Percentiles rank a stretch among this genome's conserved stretches.
Conservation (phyloP, 2,797 vertebrate genomes). For the Xenopus petersii region DNA sequence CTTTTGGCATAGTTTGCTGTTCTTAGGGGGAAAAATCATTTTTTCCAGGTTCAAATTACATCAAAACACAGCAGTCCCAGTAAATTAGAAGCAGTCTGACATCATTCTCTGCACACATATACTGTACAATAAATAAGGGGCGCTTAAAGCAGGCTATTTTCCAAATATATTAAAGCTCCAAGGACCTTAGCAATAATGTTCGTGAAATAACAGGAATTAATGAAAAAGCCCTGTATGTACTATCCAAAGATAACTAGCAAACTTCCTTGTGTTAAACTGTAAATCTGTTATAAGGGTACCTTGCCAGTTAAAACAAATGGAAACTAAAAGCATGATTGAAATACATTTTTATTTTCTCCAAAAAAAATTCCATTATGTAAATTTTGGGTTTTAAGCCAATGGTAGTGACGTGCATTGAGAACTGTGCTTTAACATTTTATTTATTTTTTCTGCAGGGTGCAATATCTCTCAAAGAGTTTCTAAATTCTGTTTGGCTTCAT, state of each 20-base stretch:
- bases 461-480: slow-evolving; percentile 1
- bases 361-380: slow-evolving; percentile 23
- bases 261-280: slow-evolving; percentile 64
- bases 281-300: slow-evolving; percentile 62
- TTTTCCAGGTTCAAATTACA: neutral
- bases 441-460: neutral
- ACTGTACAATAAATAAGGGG: slow-evolving; percentile 38
- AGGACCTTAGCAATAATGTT: slow-evolving; percentile 51
- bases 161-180: slow-evolving; percentile 38
- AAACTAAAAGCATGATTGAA: slow-evolving; percentile 56
- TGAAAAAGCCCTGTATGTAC: slow-evolving; percentile 55
- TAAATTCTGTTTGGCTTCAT: too few species aligned
- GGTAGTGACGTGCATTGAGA: neutral
- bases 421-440: too few species aligned
- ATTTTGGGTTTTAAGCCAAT: slow-evolving; percentile 1
- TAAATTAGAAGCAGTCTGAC: neutral
- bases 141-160: slow-evolving; percentile 45
- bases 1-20: too few species aligned
- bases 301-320: slow-evolving; percentile 65
- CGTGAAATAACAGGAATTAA: slow-evolving; percentile 64
- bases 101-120: slow-evolving; percentile 14
- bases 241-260: slow-evolving; percentile 62
- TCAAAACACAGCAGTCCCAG: neutral
- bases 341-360: slow-evolving; percentile 31
- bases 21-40: too few species aligned